Evolutionary conservation across 2,797 vertebrate species (phyloP).

Genomic region (Neomorphus geoffroyi): DNA sequence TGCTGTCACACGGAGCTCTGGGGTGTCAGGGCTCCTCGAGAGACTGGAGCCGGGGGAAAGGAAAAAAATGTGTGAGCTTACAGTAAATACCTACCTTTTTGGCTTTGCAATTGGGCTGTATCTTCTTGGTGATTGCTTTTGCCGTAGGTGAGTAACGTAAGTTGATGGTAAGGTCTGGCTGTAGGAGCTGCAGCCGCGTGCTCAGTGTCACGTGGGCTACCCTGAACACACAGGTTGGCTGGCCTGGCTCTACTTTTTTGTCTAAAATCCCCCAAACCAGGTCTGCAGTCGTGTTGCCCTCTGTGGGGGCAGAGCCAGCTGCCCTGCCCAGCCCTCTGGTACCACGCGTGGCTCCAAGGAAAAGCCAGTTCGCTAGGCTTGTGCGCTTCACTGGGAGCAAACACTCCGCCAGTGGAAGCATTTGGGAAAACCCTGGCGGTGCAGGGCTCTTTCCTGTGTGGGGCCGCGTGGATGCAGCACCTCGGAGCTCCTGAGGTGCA

Average conservation of each 20-base stretch:
- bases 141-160: neutral
- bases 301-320: accelerated
- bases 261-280: neutral
- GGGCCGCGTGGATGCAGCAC: neutral
- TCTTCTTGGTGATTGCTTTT: neutral
- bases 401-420: neutral
- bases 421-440: neutral
- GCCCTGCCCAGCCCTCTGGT: neutral
- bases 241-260: neutral
- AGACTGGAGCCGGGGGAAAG: neutral
- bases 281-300: neutral
- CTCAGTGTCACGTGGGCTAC: neutral
- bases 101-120: neutral
- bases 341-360: neutral
- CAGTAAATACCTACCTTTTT: neutral
- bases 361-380: neutral
- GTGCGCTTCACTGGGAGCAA: neutral
- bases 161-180: neutral
- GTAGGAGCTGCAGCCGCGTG: neutral
- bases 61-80: neutral
- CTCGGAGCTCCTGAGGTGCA: neutral
- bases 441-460: neutral
- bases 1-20: neutral
- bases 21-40: neutral
- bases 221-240: neutral